Conservation (phyloP, 2,113 vertebrate genomes). For the Chaenogobius annularis region DNA sequence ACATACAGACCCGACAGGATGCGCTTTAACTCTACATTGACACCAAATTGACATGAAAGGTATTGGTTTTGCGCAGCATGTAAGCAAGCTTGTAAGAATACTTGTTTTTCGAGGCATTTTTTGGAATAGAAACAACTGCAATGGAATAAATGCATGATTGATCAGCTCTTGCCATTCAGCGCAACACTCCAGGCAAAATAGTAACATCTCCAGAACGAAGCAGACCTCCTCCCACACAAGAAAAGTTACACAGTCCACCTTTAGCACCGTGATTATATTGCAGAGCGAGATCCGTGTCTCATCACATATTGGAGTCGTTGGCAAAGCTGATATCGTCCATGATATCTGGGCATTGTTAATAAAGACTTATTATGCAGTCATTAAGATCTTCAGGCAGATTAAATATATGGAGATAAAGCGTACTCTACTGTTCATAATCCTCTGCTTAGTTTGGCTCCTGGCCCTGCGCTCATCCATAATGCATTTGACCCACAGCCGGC, state of each 20-base stretch:
- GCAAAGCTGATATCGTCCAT: background rate
- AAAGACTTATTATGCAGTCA: conserved; percentile 42
- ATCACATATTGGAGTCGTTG: background rate
- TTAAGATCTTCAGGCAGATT: conserved; percentile 50
- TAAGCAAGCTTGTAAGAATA: no score
- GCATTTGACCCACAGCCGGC: conserved; percentile 55
- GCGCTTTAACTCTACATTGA: no score
- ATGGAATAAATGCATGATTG: background rate
- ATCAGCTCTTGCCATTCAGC: no score
- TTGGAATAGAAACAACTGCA: no score
- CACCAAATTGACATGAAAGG: no score
- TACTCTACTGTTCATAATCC: conserved; percentile 61
- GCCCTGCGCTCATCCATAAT: conserved; percentile 60
- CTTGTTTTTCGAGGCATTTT: no score
- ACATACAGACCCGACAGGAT: no score
- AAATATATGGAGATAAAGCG: conserved; percentile 59
- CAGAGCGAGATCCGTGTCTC: background rate
- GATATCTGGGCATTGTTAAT: conserved; percentile 53
- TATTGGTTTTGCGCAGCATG: no score
- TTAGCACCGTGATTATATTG: background rate
- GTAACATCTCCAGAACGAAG: background rate
- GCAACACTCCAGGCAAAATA: background rate
- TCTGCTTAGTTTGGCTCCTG: conserved; percentile 58
- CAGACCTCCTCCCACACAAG: background rate
- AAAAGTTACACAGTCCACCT: background rate